Evolutionary conservation across 2,113 vertebrate genomes (phyloP).

Genomic region (Orthonyx spaldingii): DNA sequence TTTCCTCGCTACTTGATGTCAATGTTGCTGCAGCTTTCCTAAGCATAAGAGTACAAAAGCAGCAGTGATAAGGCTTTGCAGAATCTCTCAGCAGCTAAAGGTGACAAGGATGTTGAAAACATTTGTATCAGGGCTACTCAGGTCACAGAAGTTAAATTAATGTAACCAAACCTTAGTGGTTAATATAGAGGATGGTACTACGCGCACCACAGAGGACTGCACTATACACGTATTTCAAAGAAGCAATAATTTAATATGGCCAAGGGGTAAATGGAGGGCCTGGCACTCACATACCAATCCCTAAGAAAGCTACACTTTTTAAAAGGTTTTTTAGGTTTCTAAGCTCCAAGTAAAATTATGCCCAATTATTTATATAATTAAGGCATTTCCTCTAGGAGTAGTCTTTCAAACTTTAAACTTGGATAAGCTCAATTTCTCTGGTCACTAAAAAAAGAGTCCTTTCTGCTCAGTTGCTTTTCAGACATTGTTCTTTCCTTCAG

Average conservation of each 20-base stretch:
- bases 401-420: not conserved
- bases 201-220: not conserved
- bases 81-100: slow-evolving; percentile 10
- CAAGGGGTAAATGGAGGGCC: not conserved
- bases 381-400: not conserved
- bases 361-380: not conserved
- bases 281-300: not conserved
- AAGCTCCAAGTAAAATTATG: not conserved
- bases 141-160: slow-evolving; percentile 63
- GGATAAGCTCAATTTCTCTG: not conserved
- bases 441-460: not conserved
- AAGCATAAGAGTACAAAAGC: slow-evolving; percentile 49
- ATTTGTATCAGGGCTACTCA: slow-evolving; percentile 52
- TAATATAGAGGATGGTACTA: not conserved
- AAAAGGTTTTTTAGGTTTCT: not conserved
- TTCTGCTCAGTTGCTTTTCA: not conserved
- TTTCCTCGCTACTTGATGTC: slow-evolving; percentile 57
- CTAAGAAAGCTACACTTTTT: not conserved
- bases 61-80: slow-evolving; percentile 22
- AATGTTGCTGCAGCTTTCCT: slow-evolving; percentile 19
- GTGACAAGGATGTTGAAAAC: slow-evolving; percentile 15
- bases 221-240: not conserved
- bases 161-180: slow-evolving; percentile 26
- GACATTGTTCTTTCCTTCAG: not conserved
- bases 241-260: not conserved